Base-by-base conservation (phyloP, 2,888 invertebrate species). In the Mayetiola destructor region DNA sequence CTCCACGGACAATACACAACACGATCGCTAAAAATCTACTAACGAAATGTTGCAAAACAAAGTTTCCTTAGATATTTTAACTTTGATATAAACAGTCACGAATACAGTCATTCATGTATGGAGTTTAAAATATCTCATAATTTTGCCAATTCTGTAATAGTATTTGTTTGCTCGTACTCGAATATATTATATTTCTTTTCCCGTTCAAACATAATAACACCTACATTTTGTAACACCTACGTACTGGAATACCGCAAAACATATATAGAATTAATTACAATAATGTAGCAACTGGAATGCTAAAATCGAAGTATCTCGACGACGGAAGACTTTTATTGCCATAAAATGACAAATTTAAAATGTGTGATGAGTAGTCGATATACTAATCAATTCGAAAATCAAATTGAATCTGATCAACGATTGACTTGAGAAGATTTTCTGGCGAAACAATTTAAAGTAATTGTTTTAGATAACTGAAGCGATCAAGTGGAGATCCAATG, bases 1-100 rank as follows among this genome's bases (percentile, higher is more conserved):
- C n/a, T n/a, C n/a, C 48, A 5, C 48, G 14, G 23, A 42, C 21
- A 48, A 48, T 48, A 27, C 27, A 16, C 48, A 27, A 27, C 48
- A n/a, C 48, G 48, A 48, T 48, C 48, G 48, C 48, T 48, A 48
- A 48, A 48, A 48, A 48, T 48, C 48, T 27, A 48, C 48, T 48
- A 48, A 48, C 27, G 48, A 48, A 48, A 48, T 48, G 48, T 48
- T n/a, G 48, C n/a, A 5, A 27, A 48, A 16, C 27, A 3, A 27
- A n/a, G 48, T 8, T 48, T 48, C 16, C 27, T 48, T 27, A n/a
- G 27, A 27, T 23, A 48, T 48, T 48, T 48, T 23, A 48, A 27
- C 27, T 2, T 16, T 48, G 27, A 27, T 27, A 27, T 27, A 42
- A 42, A 42, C 42, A 48, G 27, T 48, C 27, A 48, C 48, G 48